Evolutionary conservation across 1,140 invertebrate genomes (phyloP).

Genomic region (Dreissena polymorpha): DNA sequence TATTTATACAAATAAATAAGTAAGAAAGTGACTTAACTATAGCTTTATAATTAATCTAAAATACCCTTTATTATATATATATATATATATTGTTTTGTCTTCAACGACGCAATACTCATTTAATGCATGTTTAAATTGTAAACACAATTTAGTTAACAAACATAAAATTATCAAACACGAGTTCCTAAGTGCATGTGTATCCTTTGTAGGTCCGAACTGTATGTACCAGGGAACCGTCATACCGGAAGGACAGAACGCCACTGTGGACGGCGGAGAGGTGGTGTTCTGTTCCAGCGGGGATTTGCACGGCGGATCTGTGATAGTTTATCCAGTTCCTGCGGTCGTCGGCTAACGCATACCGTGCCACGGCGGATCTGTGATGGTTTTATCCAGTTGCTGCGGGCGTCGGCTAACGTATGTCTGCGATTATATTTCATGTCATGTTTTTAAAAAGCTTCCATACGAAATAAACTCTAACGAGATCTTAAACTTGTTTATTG

Average conservation of each 20-base stretch:
- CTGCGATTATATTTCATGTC: no score
- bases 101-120: neutral
- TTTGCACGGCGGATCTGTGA: slow-evolving; percentile 2
- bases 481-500: no score
- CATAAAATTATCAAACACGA: no score
- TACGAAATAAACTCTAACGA: no score
- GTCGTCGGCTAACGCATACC: no score
- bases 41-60: neutral
- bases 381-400: neutral
- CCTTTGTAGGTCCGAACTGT: slow-evolving; percentile 32
- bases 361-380: slow-evolving; percentile 11
- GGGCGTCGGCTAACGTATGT: no score
- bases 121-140: neutral
- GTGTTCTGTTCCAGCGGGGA: slow-evolving; percentile 12
- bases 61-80: neutral
- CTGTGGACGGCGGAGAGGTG: neutral
- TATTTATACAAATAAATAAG: neutral
- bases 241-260: slow-evolving; percentile 22
- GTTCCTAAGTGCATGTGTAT: no score
- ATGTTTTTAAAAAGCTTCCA: no score
- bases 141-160: neutral
- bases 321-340: neutral
- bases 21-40: neutral
- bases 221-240: slow-evolving; percentile 1
- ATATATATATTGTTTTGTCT: no score